Conservation (phyloP, 2,888 invertebrate genomes). For the Phaonia tiefii region DNA sequence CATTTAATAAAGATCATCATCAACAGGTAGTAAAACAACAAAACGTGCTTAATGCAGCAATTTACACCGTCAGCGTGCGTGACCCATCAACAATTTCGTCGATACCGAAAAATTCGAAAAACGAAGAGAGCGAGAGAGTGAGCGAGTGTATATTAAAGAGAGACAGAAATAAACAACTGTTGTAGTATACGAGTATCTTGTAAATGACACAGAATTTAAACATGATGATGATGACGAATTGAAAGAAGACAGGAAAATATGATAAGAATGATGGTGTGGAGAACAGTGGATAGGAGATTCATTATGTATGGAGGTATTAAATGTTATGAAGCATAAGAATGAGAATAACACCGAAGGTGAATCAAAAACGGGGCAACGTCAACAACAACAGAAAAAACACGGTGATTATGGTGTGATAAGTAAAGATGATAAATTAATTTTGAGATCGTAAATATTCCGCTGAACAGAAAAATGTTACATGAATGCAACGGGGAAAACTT, state of each 20-base stretch:
- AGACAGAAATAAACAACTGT: slow-evolving; percentile 17
- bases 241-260: slow-evolving; percentile 5
- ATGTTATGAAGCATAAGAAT: not conserved
- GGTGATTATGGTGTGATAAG: too few species aligned
- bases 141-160: too few species aligned
- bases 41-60: slow-evolving; percentile 76
- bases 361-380: slow-evolving; percentile 10
- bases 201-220: slow-evolving; percentile 3
- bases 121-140: slow-evolving; percentile 2
- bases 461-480: too few species aligned
- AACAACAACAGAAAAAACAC: not conserved
- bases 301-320: not conserved
- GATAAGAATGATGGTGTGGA: not conserved
- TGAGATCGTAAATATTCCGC: too few species aligned
- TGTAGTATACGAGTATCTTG: not conserved
- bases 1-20: slow-evolving; percentile 63
- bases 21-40: slow-evolving; percentile 78
- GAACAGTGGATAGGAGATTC: too few species aligned
- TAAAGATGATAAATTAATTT: slow-evolving; percentile 12
- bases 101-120: slow-evolving; percentile 28
- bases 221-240: not conserved
- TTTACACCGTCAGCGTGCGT: slow-evolving; percentile 73
- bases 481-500: too few species aligned
- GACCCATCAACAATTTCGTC: slow-evolving; percentile 69
- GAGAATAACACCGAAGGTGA: slow-evolving; percentile 11